Percentiles rank a stretch among this genome's conserved stretches.
Evolutionary conservation across 2,113 vertebrate genomes (phyloP).

Genomic region (Hylia prasina): DNA sequence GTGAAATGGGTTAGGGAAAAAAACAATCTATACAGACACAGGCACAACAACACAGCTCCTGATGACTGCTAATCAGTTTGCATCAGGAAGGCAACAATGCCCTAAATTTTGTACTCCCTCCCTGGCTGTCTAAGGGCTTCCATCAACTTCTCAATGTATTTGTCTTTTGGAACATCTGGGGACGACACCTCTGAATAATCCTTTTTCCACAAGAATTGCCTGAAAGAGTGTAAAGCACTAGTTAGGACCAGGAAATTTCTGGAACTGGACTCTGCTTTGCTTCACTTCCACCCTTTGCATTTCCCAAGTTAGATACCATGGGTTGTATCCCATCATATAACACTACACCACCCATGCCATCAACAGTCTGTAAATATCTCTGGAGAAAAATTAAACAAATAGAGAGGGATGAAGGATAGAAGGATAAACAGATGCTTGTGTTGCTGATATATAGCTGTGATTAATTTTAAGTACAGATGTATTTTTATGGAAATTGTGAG

Average conservation of each 20-base stretch:
- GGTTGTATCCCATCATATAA: neutral
- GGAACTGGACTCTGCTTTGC: neutral
- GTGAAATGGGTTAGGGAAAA: neutral
- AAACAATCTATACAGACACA: neutral
- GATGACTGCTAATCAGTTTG: neutral
- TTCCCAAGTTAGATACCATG: neutral
- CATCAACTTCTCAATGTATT: neutral
- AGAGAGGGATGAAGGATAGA: neutral
- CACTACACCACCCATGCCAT: neutral
- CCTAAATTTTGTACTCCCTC: neutral
- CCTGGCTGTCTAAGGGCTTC: neutral
- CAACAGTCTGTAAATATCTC: neutral
- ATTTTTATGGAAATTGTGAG: neutral
- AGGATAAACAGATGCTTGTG: neutral
- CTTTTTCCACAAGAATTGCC: neutral
- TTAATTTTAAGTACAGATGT: neutral
- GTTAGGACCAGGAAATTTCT: neutral
- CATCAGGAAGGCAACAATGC: neutral
- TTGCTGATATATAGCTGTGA: neutral
- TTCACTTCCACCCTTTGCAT: neutral
- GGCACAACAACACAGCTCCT: neutral
- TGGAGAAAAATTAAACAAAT: neutral
- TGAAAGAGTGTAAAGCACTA: neutral
- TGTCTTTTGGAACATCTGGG: neutral
- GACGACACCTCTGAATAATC: neutral